A percentile compares a stretch with the other conserved stretches of the same genome.
Conservation (phyloP, 2,888 invertebrate genomes). For the Drosophila anomalata region DNA sequence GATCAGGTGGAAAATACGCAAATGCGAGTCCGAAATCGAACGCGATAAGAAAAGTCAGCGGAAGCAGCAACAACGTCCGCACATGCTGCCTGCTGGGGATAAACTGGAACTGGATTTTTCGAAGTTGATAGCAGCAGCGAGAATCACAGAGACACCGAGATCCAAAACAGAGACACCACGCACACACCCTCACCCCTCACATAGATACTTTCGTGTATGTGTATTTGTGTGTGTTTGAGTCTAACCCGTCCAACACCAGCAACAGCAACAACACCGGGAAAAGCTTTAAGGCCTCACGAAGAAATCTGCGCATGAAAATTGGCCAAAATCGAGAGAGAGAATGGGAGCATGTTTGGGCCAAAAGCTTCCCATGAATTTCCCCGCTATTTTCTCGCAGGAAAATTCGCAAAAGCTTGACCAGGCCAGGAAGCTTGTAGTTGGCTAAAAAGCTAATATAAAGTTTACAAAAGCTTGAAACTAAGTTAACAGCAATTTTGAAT, state of each 20-base stretch:
- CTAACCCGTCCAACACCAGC: slow-evolving; percentile 53
- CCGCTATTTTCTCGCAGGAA: slow-evolving; percentile 36
- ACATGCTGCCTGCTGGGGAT: slow-evolving; percentile 84
- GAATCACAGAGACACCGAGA: slow-evolving; percentile 68
- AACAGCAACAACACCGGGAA: slow-evolving; percentile 44
- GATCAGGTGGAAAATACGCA: slow-evolving; percentile 38
- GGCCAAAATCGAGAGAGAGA: slow-evolving; percentile 12
- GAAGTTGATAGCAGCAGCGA: slow-evolving; percentile 65
- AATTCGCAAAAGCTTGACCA: slow-evolving; percentile 21
- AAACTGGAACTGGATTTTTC: slow-evolving; percentile 83
- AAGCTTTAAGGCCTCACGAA: slow-evolving; percentile 29
- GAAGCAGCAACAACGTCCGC: slow-evolving; percentile 77
- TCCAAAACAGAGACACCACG: slow-evolving; percentile 50
- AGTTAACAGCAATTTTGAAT: background rate
- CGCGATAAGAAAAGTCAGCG: slow-evolving; percentile 51
- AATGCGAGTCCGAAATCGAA: slow-evolving; percentile 17
- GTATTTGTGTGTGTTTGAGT: slow-evolving; percentile 6
- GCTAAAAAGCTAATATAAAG: slow-evolving; percentile 14
- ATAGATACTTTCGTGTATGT: slow-evolving; percentile 12
- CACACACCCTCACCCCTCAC: slow-evolving; percentile 15
- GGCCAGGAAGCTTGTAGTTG: slow-evolving; percentile 1
- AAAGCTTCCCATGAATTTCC: slow-evolving; percentile 30
- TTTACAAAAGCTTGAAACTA: slow-evolving; percentile 11
- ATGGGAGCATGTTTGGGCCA: slow-evolving; percentile 12
- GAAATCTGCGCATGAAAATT: slow-evolving; percentile 52